Percentiles rank a stretch among this genome's conserved stretches.
These are phyloP conservation scores for Hystrix cristata DNA, from an alignment of 2,113 vertebrate species.

Conservation along the genomic window DNA sequence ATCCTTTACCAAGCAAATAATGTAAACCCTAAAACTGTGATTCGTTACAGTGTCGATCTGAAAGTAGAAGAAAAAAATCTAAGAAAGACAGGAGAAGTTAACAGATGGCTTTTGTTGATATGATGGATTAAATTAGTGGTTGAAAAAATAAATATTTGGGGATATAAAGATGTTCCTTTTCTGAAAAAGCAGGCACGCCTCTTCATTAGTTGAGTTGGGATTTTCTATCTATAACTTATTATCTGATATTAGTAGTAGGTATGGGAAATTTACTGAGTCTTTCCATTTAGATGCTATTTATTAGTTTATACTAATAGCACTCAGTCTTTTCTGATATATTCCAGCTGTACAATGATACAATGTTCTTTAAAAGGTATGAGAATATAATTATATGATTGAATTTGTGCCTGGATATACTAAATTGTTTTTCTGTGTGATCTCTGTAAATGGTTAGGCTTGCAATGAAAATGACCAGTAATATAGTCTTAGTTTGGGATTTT, in stretches of 20 bases:
- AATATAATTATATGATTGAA: neutral
- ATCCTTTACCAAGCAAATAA: neutral
- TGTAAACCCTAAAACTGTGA: neutral
- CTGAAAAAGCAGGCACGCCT: neutral
- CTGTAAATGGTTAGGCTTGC: neutral
- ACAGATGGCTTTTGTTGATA: neutral
- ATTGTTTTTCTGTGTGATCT: neutral
- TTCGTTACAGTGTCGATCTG: neutral
- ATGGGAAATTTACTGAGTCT: neutral
- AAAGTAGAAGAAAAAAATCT: neutral
- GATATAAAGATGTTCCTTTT: neutral
- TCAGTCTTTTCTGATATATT: neutral
- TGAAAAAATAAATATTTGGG: neutral
- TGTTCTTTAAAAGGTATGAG: neutral
- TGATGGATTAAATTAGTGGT: neutral
- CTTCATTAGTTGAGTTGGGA: neutral
- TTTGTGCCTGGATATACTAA: neutral
- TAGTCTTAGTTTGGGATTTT: neutral
- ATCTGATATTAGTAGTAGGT: neutral
- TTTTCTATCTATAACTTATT: neutral
- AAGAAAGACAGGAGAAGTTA: neutral
- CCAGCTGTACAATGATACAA: neutral
- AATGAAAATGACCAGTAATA: neutral
- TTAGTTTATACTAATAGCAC: neutral
- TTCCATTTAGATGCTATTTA: neutral